A percentile compares a stretch with the other conserved stretches of the same genome.
These are phyloP conservation scores for Brachionus paranguensis DNA, from an alignment of 1,140 invertebrate genomes.

Conservation along the genomic window DNA sequence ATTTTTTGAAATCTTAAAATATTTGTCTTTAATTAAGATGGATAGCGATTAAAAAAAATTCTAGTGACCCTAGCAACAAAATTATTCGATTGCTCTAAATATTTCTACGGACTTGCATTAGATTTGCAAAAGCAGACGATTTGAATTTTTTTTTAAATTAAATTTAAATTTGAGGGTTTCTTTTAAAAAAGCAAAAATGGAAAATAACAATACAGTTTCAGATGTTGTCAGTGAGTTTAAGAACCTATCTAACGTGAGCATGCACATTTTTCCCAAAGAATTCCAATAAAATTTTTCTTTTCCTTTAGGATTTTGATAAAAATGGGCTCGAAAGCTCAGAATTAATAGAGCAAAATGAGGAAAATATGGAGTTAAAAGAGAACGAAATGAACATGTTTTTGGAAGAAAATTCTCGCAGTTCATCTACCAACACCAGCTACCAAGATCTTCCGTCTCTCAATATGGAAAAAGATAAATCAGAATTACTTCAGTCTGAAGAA, in stretches of 20 bases:
- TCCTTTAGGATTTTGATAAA: neutral
- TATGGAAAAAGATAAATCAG: slow-evolving; percentile 8
- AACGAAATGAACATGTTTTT: neutral
- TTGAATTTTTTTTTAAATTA: neutral
- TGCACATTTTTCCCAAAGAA: neutral
- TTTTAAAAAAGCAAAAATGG: neutral
- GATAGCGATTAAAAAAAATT: neutral
- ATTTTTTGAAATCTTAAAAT: neutral
- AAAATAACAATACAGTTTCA: neutral
- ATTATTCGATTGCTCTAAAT: slow-evolving; percentile 14
- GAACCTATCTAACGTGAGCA: neutral
- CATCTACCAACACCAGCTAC: slow-evolving; percentile 8
- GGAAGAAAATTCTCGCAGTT: neutral
- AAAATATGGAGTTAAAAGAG: neutral
- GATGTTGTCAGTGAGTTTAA: slow-evolving; percentile 24
- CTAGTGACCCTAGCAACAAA: slow-evolving; percentile 35
- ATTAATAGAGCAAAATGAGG: neutral
- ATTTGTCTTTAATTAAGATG: neutral
- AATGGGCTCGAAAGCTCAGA: neutral
- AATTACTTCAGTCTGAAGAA: neutral
- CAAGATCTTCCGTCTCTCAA: slow-evolving; percentile 5
- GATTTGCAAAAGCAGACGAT: neutral
- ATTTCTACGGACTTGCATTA: neutral
- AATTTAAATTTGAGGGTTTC: neutral
- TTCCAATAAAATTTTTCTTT: neutral